Evolutionary conservation across 2,113 vertebrate species (phyloP).

Genomic region (Eolophus roseicapilla): DNA sequence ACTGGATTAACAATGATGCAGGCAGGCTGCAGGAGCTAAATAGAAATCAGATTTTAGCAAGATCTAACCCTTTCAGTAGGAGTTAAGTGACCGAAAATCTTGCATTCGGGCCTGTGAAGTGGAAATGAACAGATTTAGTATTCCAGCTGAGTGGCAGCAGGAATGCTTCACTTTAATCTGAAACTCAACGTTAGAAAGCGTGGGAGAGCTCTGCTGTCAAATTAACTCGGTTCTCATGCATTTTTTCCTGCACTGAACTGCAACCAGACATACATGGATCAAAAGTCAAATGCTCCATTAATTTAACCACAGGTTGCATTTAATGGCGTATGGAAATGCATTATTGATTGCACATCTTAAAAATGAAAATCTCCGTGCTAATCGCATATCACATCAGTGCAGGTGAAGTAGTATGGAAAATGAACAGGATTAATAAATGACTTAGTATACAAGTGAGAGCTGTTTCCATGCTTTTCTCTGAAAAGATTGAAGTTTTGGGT

Average conservation of each 20-base stretch:
- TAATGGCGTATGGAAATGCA: conserved; percentile 52
- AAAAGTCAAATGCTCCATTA: conserved; percentile 63
- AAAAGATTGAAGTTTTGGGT: not conserved
- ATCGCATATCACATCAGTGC: conserved; percentile 5
- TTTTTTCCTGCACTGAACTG: conserved; percentile 58
- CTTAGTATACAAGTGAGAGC: not conserved
- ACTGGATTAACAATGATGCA: not conserved
- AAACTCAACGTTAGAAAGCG: not conserved
- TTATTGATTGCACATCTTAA: conserved; percentile 65
- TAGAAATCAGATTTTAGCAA: not conserved
- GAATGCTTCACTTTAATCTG: conserved; percentile 45
- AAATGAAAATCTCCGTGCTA: conserved; percentile 57
- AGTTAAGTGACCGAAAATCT: conserved; percentile 21
- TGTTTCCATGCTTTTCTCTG: not conserved
- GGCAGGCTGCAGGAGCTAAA: not conserved
- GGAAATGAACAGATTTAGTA: conserved; percentile 45
- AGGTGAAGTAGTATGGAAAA: conserved; percentile 24
- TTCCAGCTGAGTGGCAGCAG: conserved; percentile 46
- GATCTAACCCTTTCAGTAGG: not conserved
- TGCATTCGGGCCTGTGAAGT: conserved; percentile 35
- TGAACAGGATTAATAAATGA: not conserved
- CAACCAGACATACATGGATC: conserved; percentile 55
- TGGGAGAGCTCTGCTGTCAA: conserved; percentile 58
- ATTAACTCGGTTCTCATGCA: conserved; percentile 25
- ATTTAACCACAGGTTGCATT: conserved; percentile 45